Percentiles rank a stretch among this genome's conserved stretches.
Evolutionary conservation across 2,888 invertebrate genomes (phyloP).

Genomic region (Drosophila paracracens): DNA sequence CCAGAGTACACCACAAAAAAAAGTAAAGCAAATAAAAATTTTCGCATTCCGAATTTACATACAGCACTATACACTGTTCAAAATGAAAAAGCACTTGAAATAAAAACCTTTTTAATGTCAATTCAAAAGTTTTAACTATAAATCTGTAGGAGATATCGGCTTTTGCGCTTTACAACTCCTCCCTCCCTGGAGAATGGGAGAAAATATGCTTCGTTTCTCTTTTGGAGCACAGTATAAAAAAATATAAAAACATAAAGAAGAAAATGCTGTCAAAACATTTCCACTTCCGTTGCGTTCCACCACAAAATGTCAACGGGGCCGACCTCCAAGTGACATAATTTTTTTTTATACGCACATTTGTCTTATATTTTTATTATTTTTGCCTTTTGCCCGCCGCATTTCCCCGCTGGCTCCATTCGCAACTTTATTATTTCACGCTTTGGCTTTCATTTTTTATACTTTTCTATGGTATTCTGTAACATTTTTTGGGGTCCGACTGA

Average conservation of each 20-base stretch:
- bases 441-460: conserved; percentile 35
- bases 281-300: conserved; percentile 56
- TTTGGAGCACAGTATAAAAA: conserved; percentile 4
- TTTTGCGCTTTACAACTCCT: neutral
- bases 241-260: conserved; percentile 25
- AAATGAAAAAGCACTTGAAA: neutral
- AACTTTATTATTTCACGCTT: conserved; percentile 61
- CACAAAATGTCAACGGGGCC: conserved; percentile 53
- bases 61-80: neutral
- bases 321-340: conserved; percentile 56
- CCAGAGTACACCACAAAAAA: conserved; percentile 22
- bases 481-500: conserved; percentile 46
- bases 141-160: neutral
- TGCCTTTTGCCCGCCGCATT: conserved; percentile 20
- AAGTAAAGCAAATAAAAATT: neutral
- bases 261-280: conserved; percentile 72
- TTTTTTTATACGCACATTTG: conserved; percentile 53
- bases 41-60: neutral
- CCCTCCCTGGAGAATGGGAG: neutral
- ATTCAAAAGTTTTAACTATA: neutral
- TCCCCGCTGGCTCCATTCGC: neutral
- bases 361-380: conserved; percentile 45
- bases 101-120: neutral
- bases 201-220: neutral
- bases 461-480: conserved; percentile 34